Percentiles rank a stretch among this genome's conserved stretches.
Evolutionary conservation across 2,888 invertebrate genomes (phyloP).

Genomic region (Leucoma salicis): DNA sequence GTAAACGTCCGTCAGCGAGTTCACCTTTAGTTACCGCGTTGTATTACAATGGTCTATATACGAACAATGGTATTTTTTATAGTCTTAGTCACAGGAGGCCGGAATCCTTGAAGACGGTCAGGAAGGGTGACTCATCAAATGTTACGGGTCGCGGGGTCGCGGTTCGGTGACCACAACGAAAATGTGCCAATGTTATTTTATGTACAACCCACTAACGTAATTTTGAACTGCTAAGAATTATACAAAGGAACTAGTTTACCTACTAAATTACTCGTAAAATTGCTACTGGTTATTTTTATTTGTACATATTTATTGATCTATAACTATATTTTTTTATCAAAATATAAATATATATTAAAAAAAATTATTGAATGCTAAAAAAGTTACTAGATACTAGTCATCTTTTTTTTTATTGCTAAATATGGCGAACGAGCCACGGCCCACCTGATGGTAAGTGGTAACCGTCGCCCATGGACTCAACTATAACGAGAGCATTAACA

Average conservation of each 20-base stretch:
- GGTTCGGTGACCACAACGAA: slow-evolving; percentile 57
- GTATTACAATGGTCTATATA: slow-evolving; percentile 38
- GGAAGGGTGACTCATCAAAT: slow-evolving; percentile 68
- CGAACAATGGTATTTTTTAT: slow-evolving; percentile 66
- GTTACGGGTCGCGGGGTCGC: slow-evolving; percentile 56
- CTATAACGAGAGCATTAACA: no score
- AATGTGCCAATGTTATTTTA: slow-evolving; percentile 37
- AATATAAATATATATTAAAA: no score
- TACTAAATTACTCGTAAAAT: neutral
- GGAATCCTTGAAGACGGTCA: slow-evolving; percentile 61
- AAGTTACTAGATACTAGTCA: no score
- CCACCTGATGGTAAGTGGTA: no score
- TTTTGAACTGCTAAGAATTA: slow-evolving; percentile 9
- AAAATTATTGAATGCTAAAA: no score
- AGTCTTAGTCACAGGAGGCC: slow-evolving; percentile 60
- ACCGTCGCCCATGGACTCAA: no score
- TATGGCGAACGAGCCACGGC: no score
- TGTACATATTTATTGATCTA: no score
- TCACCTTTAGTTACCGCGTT: slow-evolving; percentile 37
- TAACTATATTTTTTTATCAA: no score
- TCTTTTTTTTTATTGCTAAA: no score
- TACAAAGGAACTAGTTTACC: slow-evolving; percentile 1
- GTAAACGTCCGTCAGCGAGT: slow-evolving; percentile 23
- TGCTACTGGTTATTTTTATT: neutral
- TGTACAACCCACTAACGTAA: slow-evolving; percentile 25